A percentile compares a stretch with the other conserved stretches of the same genome.
phyloP scores from a whole-genome alignment of 64 coral and sea anemone genomes.

The Exaiptasia diaphana region DNA sequence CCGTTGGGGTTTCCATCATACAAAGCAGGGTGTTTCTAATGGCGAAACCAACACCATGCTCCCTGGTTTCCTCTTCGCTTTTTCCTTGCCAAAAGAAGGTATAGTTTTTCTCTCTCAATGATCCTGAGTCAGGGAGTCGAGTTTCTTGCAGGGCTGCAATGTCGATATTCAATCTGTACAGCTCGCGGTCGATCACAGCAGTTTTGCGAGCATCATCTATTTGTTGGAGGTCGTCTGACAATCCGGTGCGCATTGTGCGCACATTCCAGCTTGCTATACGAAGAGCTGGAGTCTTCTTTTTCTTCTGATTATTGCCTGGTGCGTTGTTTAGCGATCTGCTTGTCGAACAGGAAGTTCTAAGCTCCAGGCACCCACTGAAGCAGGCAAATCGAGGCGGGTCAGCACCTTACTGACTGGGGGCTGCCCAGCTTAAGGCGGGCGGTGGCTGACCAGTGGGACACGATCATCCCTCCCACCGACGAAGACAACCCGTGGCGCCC shows the following conservation, averaged over 20 bases:
- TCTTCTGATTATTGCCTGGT: constrained; percentile 10
- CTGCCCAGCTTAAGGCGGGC: constrained; percentile 53
- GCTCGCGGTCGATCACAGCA: constrained; percentile 36
- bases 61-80: constrained; percentile 20
- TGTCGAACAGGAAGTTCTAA: background rate
- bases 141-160: constrained; percentile 58
- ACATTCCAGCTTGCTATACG: constrained; percentile 46
- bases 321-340: background rate
- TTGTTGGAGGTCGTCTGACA: background rate
- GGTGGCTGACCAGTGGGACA: constrained; percentile 39
- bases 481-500: constrained; percentile 5
- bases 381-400: constrained; percentile 7
- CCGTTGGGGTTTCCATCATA: background rate
- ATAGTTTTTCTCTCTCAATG: constrained; percentile 22
- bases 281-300: constrained; percentile 28
- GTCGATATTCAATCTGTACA: constrained; percentile 36
- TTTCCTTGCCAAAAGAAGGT: constrained; percentile 50
- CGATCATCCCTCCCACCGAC: constrained; percentile 4
- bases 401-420: constrained; percentile 47
- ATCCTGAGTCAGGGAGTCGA: constrained; percentile 3
- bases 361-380: constrained; percentile 22
- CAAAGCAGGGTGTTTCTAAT: background rate
- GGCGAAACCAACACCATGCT: constrained; percentile 44
- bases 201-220: constrained; percentile 31
- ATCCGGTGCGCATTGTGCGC: constrained; percentile 5